phyloP scores from a whole-genome alignment of 2,113 vertebrate species.

The Alexandromys fortis region DNA sequence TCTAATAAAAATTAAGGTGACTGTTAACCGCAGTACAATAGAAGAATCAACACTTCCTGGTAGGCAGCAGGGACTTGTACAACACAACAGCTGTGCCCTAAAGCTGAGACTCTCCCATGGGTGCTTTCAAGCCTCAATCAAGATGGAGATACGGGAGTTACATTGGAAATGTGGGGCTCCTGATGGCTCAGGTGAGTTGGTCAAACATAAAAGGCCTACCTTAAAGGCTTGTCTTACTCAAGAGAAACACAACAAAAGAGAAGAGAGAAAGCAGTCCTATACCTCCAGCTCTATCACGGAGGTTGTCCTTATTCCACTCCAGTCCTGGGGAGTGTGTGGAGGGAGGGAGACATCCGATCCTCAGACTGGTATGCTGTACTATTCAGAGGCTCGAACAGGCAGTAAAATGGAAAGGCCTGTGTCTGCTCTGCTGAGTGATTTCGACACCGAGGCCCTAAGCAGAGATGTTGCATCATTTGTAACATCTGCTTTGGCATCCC shows the following conservation, averaged over 20 bases:
- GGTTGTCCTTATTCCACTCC: conserved; percentile 81
- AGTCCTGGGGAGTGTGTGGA: conserved; percentile 79
- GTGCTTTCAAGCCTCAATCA: conserved; percentile 62
- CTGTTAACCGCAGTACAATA: conserved; percentile 59
- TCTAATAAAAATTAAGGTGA: conserved; percentile 71
- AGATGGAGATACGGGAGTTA: conserved; percentile 54
- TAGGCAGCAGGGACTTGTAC: conserved; percentile 48
- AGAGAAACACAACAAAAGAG: conserved; percentile 71
- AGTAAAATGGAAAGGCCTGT: conserved; percentile 83
- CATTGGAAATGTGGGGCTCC: conserved; percentile 42
- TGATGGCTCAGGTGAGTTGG: conserved; percentile 56
- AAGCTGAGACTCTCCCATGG: background rate
- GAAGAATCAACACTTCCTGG: conserved; percentile 52
- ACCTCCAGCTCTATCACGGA: conserved; percentile 55
- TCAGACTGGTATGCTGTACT: conserved; percentile 77
- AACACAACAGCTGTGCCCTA: conserved; percentile 61
- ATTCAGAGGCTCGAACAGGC: conserved; percentile 82
- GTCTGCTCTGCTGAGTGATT: conserved; percentile 85
- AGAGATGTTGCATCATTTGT: conserved; percentile 81
- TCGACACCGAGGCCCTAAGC: conserved; percentile 81
- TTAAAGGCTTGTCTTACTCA: conserved; percentile 67
- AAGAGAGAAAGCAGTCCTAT: too few species aligned
- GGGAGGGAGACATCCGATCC: conserved; percentile 83
- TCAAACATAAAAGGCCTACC: conserved; percentile 56
- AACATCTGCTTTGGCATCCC: conserved; percentile 83